phyloP scores from a whole-genome alignment of 2,113 vertebrate species.

The Cathartes aura region DNA sequence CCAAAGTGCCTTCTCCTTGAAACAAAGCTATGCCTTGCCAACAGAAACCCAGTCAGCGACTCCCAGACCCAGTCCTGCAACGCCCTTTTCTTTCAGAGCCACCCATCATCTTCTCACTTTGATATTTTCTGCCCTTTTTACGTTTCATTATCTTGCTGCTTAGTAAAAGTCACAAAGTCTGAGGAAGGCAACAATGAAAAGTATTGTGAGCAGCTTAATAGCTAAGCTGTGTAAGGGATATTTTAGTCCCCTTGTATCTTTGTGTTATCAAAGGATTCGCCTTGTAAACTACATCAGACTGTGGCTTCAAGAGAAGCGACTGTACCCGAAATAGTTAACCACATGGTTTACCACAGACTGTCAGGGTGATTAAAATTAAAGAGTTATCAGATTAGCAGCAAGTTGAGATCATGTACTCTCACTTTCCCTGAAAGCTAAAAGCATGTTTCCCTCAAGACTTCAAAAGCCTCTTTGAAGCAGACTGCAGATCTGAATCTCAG shows the following conservation, averaged over 20 bases:
- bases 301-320: conserved; percentile 31
- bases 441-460: conserved; percentile 63
- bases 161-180: neutral
- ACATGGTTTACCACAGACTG: conserved; percentile 67
- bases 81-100: neutral
- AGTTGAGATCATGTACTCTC: conserved; percentile 49
- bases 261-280: neutral
- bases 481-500: conserved; percentile 50
- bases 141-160: neutral
- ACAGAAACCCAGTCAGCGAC: neutral
- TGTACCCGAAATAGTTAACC: conserved; percentile 69
- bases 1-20: neutral
- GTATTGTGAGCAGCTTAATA: neutral
- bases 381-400: conserved; percentile 61
- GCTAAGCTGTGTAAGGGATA: neutral
- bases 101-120: neutral
- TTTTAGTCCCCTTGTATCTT: neutral
- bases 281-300: conserved; percentile 10
- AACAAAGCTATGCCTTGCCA: neutral
- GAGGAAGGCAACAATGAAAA: neutral
- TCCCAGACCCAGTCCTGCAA: neutral
- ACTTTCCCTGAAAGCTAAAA: conserved; percentile 68
- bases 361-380: conserved; percentile 71
- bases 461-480: conserved; percentile 63
- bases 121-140: neutral